Evolutionary conservation across 2,113 vertebrate species (phyloP).

Genomic region (Prietella phreatophila): DNA sequence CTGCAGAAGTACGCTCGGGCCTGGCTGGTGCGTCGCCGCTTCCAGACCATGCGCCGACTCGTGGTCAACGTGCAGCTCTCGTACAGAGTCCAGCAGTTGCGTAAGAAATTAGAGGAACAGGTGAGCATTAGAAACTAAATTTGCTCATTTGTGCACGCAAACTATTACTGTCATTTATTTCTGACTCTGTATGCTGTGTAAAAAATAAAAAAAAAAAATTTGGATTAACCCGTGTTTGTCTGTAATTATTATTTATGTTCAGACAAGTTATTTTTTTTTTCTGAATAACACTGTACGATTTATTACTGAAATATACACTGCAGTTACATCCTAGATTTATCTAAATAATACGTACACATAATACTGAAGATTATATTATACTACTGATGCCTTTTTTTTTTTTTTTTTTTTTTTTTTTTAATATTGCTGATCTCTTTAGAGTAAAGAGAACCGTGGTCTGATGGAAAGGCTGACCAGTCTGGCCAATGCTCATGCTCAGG

Average conservation of each 20-base stretch:
- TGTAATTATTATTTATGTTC: background rate
- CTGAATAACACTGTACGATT: background rate
- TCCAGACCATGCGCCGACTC: conserved; percentile 88
- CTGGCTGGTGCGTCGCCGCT: conserved; percentile 88
- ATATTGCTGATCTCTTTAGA: conserved; percentile 65
- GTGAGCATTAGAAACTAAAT: conserved; percentile 61
- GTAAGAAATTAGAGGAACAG: conserved; percentile 91
- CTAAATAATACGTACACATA: background rate
- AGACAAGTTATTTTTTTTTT: background rate
- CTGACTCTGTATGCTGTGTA: background rate
- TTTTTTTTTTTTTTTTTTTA: too few relatives aligned
- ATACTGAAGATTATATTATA: background rate
- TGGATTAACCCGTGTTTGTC: background rate
- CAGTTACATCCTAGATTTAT: background rate
- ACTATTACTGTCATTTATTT: background rate
- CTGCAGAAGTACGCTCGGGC: conserved; percentile 92
- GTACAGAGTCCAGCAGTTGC: conserved; percentile 86
- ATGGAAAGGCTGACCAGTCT: conserved; percentile 84
- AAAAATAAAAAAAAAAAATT: background rate
- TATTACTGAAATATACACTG: background rate
- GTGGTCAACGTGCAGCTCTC: conserved; percentile 94
- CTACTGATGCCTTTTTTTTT: too few relatives aligned
- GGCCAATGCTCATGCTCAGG: conserved; percentile 73
- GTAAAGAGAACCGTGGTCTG: conserved; percentile 85
- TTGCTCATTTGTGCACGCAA: background rate